Evolutionary conservation across 2,113 vertebrate species (phyloP).

Genomic region (Pedetes capensis): DNA sequence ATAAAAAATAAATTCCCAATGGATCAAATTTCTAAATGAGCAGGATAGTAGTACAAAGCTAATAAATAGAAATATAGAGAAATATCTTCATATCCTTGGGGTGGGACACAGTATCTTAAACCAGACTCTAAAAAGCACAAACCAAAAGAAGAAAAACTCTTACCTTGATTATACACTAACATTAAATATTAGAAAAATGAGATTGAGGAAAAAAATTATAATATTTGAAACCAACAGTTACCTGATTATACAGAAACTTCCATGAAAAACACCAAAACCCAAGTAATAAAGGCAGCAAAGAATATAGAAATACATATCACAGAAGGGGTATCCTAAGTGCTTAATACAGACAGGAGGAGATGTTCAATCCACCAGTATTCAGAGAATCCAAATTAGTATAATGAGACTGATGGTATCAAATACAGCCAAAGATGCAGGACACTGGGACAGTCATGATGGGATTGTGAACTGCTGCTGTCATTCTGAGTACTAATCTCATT

Average conservation of each 20-base stretch:
- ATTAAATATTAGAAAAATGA: not conserved
- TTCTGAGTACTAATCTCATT: not conserved
- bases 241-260: not conserved
- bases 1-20: not conserved
- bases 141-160: not conserved
- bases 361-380: not conserved
- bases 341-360: not conserved
- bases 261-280: not conserved
- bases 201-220: not conserved
- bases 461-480: fast-evolving
- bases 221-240: not conserved
- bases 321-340: not conserved
- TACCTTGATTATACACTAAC: not conserved
- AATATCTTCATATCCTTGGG: not conserved
- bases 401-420: not conserved
- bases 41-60: not conserved
- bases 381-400: not conserved
- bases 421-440: not conserved
- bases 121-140: not conserved
- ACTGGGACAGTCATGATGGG: not conserved
- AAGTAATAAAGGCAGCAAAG: not conserved
- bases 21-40: not conserved
- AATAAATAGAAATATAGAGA: not conserved
- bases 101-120: not conserved
- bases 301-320: not conserved